A percentile compares a stretch with the other conserved stretches of the same genome.
Evolutionary conservation across 2,888 invertebrate species (phyloP).

Genomic region (Ennomos erosarius): DNA sequence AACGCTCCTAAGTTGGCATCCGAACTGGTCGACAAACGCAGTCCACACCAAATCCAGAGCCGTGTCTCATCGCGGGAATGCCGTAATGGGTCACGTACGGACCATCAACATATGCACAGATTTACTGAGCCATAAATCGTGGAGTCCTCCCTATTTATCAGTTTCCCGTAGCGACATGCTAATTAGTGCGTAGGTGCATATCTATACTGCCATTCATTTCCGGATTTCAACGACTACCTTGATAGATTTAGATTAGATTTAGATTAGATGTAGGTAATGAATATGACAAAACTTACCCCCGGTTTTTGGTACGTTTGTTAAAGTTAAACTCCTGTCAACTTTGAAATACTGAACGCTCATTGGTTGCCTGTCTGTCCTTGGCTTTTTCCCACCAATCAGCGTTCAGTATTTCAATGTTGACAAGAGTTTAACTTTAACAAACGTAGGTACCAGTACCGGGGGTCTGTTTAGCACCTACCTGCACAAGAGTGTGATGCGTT

Average conservation of each 20-base stretch:
- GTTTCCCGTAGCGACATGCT: slow-evolving; percentile 38
- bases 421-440: too few relatives aligned
- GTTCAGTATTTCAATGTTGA: too few relatives aligned
- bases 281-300: not conserved
- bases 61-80: slow-evolving; percentile 24
- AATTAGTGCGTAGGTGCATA: slow-evolving; percentile 41
- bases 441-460: too few relatives aligned
- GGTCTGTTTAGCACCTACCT: too few relatives aligned
- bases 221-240: slow-evolving; percentile 15
- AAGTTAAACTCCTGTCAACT: too few relatives aligned
- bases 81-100: slow-evolving; percentile 22
- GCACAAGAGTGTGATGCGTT: too few relatives aligned
- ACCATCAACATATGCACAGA: slow-evolving; percentile 36
- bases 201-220: slow-evolving; percentile 24
- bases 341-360: too few relatives aligned
- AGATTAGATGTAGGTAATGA: not conserved
- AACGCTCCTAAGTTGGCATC: slow-evolving; percentile 11
- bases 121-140: slow-evolving; percentile 43
- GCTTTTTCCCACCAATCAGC: too few relatives aligned
- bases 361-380: too few relatives aligned
- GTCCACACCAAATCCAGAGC: not conserved
- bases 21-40: slow-evolving; percentile 9
- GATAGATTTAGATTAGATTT: slow-evolving; percentile 3
- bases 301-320: too few relatives aligned
- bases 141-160: slow-evolving; percentile 41